These are phyloP conservation scores for Zaprionus bogoriensis DNA, from an alignment of 2,888 invertebrate species.

Conservation along the genomic window DNA sequence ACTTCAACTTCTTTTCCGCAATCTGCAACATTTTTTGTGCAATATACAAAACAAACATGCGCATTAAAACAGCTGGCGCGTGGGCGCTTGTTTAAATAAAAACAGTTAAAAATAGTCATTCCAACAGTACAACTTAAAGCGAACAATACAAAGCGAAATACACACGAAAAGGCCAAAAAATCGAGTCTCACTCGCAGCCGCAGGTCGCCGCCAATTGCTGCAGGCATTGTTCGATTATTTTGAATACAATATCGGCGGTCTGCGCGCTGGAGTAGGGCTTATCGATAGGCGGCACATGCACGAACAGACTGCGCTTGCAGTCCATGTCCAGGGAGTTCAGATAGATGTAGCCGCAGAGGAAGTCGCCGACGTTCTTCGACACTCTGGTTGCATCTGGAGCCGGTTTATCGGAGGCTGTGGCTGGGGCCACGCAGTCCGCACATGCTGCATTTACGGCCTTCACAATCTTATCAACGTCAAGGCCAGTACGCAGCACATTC, in stretches of 20 bases:
- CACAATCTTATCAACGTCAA: slow-evolving; percentile 83
- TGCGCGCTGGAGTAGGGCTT: slow-evolving; percentile 86
- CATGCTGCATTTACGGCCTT: slow-evolving; percentile 71
- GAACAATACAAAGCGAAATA: too few species aligned
- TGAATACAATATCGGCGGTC: slow-evolving; percentile 84
- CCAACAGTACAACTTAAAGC: too few species aligned
- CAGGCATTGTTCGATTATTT: slow-evolving; percentile 80
- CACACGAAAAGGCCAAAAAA: too few species aligned
- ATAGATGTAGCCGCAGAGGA: slow-evolving; percentile 91
- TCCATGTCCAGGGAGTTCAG: slow-evolving; percentile 88
- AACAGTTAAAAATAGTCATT: background rate
- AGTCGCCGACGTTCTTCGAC: slow-evolving; percentile 84
- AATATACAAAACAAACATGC: background rate
- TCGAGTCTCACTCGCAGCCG: background rate
- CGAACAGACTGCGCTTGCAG: slow-evolving; percentile 86
- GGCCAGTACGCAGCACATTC: slow-evolving; percentile 71
- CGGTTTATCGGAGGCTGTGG: slow-evolving; percentile 8
- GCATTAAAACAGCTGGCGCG: background rate
- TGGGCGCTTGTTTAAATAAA: slow-evolving; percentile 2
- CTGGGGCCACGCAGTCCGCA: slow-evolving; percentile 54
- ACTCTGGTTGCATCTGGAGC: slow-evolving; percentile 39
- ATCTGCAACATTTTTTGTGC: background rate
- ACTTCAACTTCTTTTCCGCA: background rate
- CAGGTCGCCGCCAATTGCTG: slow-evolving; percentile 14
- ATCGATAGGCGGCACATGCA: slow-evolving; percentile 89